Base-by-base conservation (phyloP, 2,888 invertebrate genomes). In the Drosophila atroscutellata region DNA sequence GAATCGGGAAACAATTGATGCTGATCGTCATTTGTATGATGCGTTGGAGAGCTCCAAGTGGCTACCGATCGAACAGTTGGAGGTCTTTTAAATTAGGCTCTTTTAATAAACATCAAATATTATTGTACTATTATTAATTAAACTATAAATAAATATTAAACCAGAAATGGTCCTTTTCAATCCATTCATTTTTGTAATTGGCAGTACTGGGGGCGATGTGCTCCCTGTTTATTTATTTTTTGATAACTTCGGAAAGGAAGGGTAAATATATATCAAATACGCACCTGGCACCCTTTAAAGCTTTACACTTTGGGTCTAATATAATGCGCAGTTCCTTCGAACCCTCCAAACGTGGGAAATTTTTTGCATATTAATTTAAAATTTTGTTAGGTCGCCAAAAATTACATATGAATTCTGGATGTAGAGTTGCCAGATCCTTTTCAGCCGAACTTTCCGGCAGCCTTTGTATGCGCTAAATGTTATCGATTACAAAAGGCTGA, bases 261-360 rank as follows among this genome's bases (percentile, higher is more conserved):
- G 3, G 30, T n/a, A 30, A n/a, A n/a, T 0, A 30, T 8, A 20
- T 32, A 2, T 15, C 0, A 9, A 26, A 52, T 36, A 32, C 30
- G 91, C 94, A 98, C 98, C 98, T 96, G 5, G 96, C 97, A 58
- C 99, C 99, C 91, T 97, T 95, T 75, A 98, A 99, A 34, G 96
- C 94, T 61, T 95, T 94, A 51, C 97, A 95, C 54, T 95, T 97
- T 92, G 99, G 99, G 91, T 99, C 99, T 59, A 99, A 94, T 93
- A 99, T 97, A 91, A 99, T 95, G 83, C 99, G 95, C 20, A 99
- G 93, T 94, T 99, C 99, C 93, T 96, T 97, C 42, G 98, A 95
- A 92, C 95, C 96, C 24, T 96, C 85, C 57, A 95, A 94, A 66
- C 92, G 91, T 7, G 65, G 20, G 2, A 86, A 52, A 28, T 89